phyloP scores from a whole-genome alignment of 2,797 vertebrate species.

The Prunella strophiata region DNA sequence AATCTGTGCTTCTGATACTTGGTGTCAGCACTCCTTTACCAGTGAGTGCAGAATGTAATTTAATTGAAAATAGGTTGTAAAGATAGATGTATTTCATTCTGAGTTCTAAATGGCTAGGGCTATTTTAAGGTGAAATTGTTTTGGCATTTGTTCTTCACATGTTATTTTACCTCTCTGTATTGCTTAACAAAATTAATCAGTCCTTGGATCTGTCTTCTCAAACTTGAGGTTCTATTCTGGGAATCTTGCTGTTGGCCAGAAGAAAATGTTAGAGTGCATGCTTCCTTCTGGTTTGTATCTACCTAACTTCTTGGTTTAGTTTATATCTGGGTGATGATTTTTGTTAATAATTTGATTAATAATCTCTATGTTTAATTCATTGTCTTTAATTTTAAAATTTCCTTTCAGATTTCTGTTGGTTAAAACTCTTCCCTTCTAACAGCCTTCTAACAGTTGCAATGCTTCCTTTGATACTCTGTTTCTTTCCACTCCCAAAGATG shows the following conservation, averaged over 20 bases:
- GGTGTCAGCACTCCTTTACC: not conserved
- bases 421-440: not conserved
- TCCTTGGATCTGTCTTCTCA: not conserved
- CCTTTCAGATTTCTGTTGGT: not conserved
- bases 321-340: not conserved
- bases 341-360: not conserved
- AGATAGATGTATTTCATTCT: not conserved
- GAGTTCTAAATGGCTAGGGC: not conserved
- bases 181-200: not conserved
- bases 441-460: not conserved
- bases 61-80: not conserved
- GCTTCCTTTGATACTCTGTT: not conserved
- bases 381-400: slow-evolving; percentile 14
- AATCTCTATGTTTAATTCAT: not conserved
- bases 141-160: not conserved
- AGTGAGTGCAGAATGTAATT: not conserved
- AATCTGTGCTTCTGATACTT: not conserved
- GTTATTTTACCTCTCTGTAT: not conserved
- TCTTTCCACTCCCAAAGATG: slow-evolving; percentile 3
- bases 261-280: not conserved
- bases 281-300: not conserved
- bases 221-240: not conserved
- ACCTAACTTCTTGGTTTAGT: not conserved
- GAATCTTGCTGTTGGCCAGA: not conserved
- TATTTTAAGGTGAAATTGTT: not conserved